Base-by-base conservation (phyloP, 92 coral and sea anemone species). In the Actinostola sp. region DNA sequence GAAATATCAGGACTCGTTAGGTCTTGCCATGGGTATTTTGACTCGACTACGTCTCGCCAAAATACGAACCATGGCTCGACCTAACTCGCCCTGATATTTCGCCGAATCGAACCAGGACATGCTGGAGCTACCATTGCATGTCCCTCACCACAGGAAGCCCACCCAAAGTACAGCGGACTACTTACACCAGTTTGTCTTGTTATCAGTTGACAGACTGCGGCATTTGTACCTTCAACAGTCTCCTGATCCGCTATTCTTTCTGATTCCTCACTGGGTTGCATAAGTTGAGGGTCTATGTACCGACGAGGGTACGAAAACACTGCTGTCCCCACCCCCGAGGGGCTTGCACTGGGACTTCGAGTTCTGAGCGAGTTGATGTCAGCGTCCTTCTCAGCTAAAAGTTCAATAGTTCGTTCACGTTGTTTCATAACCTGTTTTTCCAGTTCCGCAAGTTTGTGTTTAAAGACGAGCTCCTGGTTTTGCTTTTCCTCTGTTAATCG, bases 371-470 rank as follows among this genome's bases (percentile, higher is more conserved):
- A 42, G 76, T 91, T 97, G 26, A 95, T 75, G 68, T 95, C 99
- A 7, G 91, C 84, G 25, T 95, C 99, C 51, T 95, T 95, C 88
- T 95, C 99, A 0, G 94, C 92, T 8, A 95, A 54, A 23, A 95
- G 85, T 16, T 88, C 84, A 19, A 95, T 61, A 10, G 99, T 95
- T 56, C 99, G 73, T 54, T 89, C 97, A 9, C 99, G 67, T 76
- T 95, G 99, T 49, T 92, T 91, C 57, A 84, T 75, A 54, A 95
- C 94, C 61, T 95, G 99, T 32, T 90, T 92, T 60, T 95, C 99
- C 38, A 95, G 87, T 67, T 95, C 97, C 25, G 82, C 86, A 30
- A 95, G 84, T 86, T 89, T 95, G 34, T 92, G 97, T 35, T 80
- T 73, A 72, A 85, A 95, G 21, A 83, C 10, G 32, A 81, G 35